Percentiles rank a stretch among this genome's conserved stretches.
Conservation (phyloP, 2,113 vertebrate genomes). For the Sitta europaea region DNA sequence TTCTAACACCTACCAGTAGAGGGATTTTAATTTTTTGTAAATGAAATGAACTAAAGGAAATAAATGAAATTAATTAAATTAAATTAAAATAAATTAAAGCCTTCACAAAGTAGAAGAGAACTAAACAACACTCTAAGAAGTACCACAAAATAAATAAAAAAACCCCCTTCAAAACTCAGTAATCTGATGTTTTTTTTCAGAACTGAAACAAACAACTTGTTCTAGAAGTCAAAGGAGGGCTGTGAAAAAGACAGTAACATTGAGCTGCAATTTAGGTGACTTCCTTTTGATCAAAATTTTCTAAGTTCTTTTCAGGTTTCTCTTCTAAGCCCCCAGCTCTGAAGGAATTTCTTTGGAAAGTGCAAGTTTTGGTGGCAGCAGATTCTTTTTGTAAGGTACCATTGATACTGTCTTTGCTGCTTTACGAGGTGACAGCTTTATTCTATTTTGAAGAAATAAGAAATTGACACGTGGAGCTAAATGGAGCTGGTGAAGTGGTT, state of each 20-base stretch:
- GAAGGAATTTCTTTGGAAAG: background rate
- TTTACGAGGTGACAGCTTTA: rapidly evolving
- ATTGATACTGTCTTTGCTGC: background rate
- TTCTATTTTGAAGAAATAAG: background rate
- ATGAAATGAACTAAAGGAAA: background rate
- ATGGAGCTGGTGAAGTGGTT: background rate
- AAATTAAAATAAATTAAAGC: background rate
- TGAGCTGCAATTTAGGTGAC: background rate
- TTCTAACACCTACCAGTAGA: background rate
- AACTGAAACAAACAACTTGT: background rate
- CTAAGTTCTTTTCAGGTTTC: background rate
- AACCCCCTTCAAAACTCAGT: background rate
- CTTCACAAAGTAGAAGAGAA: background rate
- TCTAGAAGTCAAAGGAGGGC: background rate
- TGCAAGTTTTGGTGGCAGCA: background rate
- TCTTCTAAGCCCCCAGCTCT: background rate
- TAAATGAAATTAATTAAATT: background rate
- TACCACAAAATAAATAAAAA: background rate
- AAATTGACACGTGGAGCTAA: background rate
- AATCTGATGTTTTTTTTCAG: background rate
- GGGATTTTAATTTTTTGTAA: background rate
- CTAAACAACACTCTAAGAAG: background rate
- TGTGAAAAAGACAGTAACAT: background rate
- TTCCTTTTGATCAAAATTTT: background rate
- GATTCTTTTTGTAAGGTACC: background rate